Percentiles rank a stretch among this genome's conserved stretches.
phyloP scores from a whole-genome alignment of 2,797 vertebrate species.

The Acanthopagrus latus region DNA sequence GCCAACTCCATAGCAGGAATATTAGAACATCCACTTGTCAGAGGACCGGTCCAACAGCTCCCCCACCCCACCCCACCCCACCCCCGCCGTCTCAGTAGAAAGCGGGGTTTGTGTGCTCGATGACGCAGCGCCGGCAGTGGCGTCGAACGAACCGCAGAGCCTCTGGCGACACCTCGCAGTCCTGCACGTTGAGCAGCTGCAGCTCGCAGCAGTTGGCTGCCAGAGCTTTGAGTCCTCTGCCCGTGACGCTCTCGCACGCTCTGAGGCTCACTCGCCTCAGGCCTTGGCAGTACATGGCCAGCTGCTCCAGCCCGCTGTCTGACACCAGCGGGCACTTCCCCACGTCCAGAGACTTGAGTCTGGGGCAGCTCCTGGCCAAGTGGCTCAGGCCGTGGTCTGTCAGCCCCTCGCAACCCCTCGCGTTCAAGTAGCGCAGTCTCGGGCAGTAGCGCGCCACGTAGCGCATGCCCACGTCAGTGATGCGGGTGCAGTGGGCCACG shows the following conservation, averaged over 20 bases:
- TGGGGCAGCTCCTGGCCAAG: slow-evolving; percentile 95
- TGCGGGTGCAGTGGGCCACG: slow-evolving; percentile 95
- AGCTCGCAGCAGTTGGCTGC: slow-evolving; percentile 97
- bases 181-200: slow-evolving; percentile 98
- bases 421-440: slow-evolving; percentile 88
- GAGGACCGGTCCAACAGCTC: slow-evolving; percentile 34
- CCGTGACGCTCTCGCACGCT: slow-evolving; percentile 96
- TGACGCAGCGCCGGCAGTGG: slow-evolving; percentile 96
- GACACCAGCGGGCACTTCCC: slow-evolving; percentile 98
- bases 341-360: slow-evolving; percentile 95
- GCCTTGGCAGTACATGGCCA: slow-evolving; percentile 96
- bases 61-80: too few species aligned
- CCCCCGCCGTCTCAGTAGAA: slow-evolving; percentile 90
- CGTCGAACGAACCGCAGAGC: slow-evolving; percentile 94
- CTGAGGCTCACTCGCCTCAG: slow-evolving; percentile 95
- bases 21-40: slow-evolving; percentile 77
- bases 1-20: slow-evolving; percentile 70
- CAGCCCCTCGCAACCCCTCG: slow-evolving; percentile 93
- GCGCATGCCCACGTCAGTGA: slow-evolving; percentile 97
- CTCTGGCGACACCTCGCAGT: slow-evolving; percentile 96
- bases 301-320: slow-evolving; percentile 94
- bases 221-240: slow-evolving; percentile 94
- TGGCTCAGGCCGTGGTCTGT: slow-evolving; percentile 97
- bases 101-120: slow-evolving; percentile 98
- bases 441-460: slow-evolving; percentile 98